Conservation (phyloP, 2,888 invertebrate genomes). For the Agriopis aurantiaria region DNA sequence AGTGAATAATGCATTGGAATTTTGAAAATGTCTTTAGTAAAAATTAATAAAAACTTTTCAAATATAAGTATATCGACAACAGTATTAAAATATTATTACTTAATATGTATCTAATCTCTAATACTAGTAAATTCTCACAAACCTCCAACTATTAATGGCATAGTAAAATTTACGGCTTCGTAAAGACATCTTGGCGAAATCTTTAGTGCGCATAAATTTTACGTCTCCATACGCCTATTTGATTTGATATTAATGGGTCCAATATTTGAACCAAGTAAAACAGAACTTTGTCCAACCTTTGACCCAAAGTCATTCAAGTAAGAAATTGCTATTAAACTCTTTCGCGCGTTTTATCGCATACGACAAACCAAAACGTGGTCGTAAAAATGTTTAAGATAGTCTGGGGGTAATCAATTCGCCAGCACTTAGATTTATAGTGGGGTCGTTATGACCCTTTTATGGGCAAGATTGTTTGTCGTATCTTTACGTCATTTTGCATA, state of each 20-base stretch:
- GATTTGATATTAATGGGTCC: conserved; percentile 32
- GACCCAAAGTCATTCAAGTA: conserved; percentile 27
- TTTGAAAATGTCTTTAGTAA: too few species aligned
- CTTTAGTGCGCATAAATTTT: conserved; percentile 42
- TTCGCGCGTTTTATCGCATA: conserved; percentile 43
- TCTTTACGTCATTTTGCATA: conserved; percentile 19
- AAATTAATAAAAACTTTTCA: too few species aligned
- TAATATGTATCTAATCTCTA: too few species aligned
- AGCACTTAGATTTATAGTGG: conserved; percentile 61
- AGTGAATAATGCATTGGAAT: too few species aligned
- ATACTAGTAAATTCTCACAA: background rate
- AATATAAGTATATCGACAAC: too few species aligned
- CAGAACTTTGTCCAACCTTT: conserved; percentile 14
- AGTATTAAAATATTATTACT: background rate
- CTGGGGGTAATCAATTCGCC: conserved; percentile 62
- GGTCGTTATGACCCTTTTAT: conserved; percentile 50
- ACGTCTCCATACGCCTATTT: conserved; percentile 35
- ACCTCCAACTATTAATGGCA: conserved; percentile 23
- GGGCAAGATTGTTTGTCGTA: conserved; percentile 35
- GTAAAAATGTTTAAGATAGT: conserved; percentile 65
- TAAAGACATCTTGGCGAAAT: conserved; percentile 31
- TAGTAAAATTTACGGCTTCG: conserved; percentile 35
- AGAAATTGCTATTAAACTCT: conserved; percentile 40
- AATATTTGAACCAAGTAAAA: conserved; percentile 27
- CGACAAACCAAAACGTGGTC: conserved; percentile 47